These are phyloP conservation scores for Drosophila navojoa DNA, from an alignment of 1,140 invertebrate species.

Conservation along the genomic window DNA sequence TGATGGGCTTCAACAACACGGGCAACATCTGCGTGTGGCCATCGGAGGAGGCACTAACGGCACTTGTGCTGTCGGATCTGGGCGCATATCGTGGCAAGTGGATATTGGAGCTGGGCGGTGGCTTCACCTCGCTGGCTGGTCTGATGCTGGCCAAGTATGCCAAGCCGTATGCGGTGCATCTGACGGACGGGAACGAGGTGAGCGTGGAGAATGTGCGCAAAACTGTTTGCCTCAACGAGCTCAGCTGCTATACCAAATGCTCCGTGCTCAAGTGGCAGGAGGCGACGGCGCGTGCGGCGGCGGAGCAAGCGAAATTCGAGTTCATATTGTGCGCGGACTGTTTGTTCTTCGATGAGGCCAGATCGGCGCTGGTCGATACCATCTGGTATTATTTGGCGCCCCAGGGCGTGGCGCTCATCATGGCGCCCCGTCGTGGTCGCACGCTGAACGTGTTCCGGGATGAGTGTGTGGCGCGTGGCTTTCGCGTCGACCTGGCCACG, in stretches of 20 bases:
- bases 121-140: constrained; percentile 93
- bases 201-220: constrained; percentile 90
- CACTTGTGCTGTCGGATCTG: constrained; percentile 89
- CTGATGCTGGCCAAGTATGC: constrained; percentile 90
- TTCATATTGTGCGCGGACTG: constrained; percentile 91
- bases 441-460: constrained; percentile 89
- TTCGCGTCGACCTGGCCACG: constrained; percentile 85
- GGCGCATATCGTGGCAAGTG: constrained; percentile 87
- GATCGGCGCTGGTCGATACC: constrained; percentile 88
- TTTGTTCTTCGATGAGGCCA: constrained; percentile 92
- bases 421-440: constrained; percentile 90
- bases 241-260: constrained; percentile 84
- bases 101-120: constrained; percentile 92
- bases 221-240: constrained; percentile 87
- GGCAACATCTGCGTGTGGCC: constrained; percentile 97
- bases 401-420: constrained; percentile 88
- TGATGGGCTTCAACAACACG: constrained; percentile 95
- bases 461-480: constrained; percentile 86
- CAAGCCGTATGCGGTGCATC: constrained; percentile 85
- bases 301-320: constrained; percentile 86
- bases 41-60: constrained; percentile 92
- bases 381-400: constrained; percentile 88
- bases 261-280: constrained; percentile 85
- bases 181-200: constrained; percentile 92
- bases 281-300: constrained; percentile 42